These are phyloP conservation scores for Thumatha senex DNA, from an alignment of 2,888 invertebrate genomes.

Conservation along the genomic window DNA sequence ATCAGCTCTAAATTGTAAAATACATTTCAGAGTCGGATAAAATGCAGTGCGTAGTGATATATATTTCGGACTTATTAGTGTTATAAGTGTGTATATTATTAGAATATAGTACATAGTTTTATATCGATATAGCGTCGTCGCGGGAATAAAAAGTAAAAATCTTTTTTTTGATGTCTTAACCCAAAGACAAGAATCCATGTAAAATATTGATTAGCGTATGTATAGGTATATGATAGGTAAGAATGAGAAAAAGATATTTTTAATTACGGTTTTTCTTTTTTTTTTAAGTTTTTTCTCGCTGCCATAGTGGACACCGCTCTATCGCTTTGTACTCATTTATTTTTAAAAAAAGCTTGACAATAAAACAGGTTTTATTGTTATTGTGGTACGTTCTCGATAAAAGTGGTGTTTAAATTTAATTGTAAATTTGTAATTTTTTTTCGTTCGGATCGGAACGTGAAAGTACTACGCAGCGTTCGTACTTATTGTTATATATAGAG, in stretches of 20 bases:
- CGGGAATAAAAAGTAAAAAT: slow-evolving; percentile 11
- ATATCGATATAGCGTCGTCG: slow-evolving; percentile 39
- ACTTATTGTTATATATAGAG: slow-evolving; percentile 26
- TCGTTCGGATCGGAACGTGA: slow-evolving; percentile 3
- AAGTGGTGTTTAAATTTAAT: slow-evolving; percentile 26
- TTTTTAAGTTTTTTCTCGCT: slow-evolving; percentile 53
- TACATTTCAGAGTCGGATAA: slow-evolving; percentile 13
- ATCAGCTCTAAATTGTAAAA: slow-evolving; percentile 16
- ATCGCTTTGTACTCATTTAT: slow-evolving; percentile 30
- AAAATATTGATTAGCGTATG: slow-evolving; percentile 66
- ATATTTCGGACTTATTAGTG: slow-evolving; percentile 55
- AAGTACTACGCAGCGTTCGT: slow-evolving; percentile 2
- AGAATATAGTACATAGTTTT: slow-evolving; percentile 61
- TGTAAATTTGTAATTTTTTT: slow-evolving; percentile 28
- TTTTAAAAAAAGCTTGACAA: slow-evolving; percentile 36
- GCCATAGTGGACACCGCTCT: slow-evolving; percentile 59
- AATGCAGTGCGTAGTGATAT: slow-evolving; percentile 64
- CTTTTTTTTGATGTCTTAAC: slow-evolving; percentile 37
- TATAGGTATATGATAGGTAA: slow-evolving; percentile 57
- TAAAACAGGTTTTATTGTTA: slow-evolving; percentile 30
- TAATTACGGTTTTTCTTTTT: slow-evolving; percentile 51
- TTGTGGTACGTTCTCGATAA: slow-evolving; percentile 15
- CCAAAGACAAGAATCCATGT: slow-evolving; percentile 54
- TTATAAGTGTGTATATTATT: slow-evolving; percentile 65
- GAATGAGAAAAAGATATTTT: slow-evolving; percentile 74